Evolutionary conservation across 2,113 vertebrate genomes (phyloP).

Genomic region (Dasypus novemcinctus): DNA sequence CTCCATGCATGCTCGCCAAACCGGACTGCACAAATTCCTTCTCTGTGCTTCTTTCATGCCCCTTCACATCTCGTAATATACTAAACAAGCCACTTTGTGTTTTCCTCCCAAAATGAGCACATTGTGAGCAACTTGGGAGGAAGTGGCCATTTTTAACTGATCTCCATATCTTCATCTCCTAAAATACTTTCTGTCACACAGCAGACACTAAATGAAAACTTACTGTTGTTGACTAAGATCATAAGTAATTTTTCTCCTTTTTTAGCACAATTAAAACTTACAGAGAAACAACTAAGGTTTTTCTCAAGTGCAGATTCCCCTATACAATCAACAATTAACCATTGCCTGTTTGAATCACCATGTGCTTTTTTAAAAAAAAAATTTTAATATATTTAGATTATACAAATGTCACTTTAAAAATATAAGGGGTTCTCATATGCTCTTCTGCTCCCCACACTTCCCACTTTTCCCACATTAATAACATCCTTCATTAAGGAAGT

Average conservation of each 20-base stretch:
- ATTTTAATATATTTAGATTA: no score
- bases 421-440: no score
- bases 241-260: not conserved
- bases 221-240: not conserved
- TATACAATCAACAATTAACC: not conserved
- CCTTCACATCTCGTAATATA: not conserved
- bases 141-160: not conserved
- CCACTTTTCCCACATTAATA: no score
- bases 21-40: accelerated
- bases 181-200: not conserved
- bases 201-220: not conserved
- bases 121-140: not conserved
- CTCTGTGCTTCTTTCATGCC: not conserved
- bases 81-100: not conserved
- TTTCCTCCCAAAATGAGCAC: not conserved
- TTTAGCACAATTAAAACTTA: not conserved
- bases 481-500: no score
- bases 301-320: not conserved
- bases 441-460: no score
- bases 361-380: no score
- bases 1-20: not conserved
- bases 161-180: not conserved
- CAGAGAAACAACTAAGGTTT: not conserved
- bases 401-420: no score
- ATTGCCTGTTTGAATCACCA: not conserved